Evolutionary conservation across 2,797 vertebrate genomes (phyloP), one percentile per base, ranked within the genome.

Genomic region (Podarcis lilfordi): DNA sequence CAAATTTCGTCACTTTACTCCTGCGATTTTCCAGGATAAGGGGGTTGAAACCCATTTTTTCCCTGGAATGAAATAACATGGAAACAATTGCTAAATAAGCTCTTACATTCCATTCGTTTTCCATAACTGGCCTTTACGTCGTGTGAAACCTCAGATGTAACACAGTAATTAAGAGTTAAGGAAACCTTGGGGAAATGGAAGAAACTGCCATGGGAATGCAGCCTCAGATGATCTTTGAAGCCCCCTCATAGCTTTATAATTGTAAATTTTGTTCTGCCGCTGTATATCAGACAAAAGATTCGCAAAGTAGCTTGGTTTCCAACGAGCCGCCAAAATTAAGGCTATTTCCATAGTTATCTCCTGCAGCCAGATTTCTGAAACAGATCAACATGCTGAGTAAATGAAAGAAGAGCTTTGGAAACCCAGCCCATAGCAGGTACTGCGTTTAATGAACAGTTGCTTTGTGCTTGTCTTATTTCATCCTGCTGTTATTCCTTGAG

Each of bases 311-410:
- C 5, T 80, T 72, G 43, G 86, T 75, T 85, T 81, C 80, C 71
- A 76, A 76, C 10, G 32, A 32, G 8, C 27, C 25, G 37, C 61
- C 64, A 50, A 76, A 81, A 82, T 61, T 82, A 87, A 82, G 55
- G 69, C 32, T 37, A 66, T 85, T 85, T 55, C 71, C 71, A 74
- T 66, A 55, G 40, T 55, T 85, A 66, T 75, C 78, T 75, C 78
- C 71, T 89, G 15, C 40, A 89, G 71, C 78, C 78, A 85, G 69
- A 85, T 85, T 89, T 85, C 83, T 76, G 76, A 89, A 80, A 81
- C 17, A 10, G 78, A 89, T 85, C 78, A 19, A 76, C 79, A 81
- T 81, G 59, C 71, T 85, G 88, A 50, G 79, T 66, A 85, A 80
- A 89, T 81, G 40, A 85, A 85, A 85, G 35, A 75, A 37, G 13